These are phyloP conservation scores for Scytalopus superciliaris DNA, from an alignment of 2,113 vertebrate species.

Conservation along the genomic window DNA sequence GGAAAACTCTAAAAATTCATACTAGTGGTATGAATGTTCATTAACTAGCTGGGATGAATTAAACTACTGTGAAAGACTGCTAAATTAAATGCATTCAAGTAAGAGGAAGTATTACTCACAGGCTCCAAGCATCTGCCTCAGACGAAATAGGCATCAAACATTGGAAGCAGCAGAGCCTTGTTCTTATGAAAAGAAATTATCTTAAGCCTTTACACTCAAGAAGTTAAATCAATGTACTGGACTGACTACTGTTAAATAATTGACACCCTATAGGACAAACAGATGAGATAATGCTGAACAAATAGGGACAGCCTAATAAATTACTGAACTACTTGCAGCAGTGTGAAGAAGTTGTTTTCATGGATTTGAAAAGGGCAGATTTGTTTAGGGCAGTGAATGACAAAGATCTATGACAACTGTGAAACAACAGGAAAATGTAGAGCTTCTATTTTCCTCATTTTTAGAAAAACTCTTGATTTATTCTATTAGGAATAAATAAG, in stretches of 20 bases:
- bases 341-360: background rate
- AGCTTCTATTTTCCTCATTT: background rate
- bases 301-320: background rate
- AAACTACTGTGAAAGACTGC: constrained; percentile 4
- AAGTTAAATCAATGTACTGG: background rate
- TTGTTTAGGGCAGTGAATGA: background rate
- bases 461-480: background rate
- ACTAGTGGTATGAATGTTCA: background rate
- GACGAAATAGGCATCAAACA: background rate
- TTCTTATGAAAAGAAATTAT: background rate
- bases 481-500: background rate
- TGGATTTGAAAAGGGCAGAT: background rate
- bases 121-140: background rate
- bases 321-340: background rate
- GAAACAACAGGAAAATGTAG: background rate
- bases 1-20: background rate
- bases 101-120: constrained; percentile 6
- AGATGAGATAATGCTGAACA: constrained; percentile 7
- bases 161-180: background rate
- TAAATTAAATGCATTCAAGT: background rate
- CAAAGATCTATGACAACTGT: background rate
- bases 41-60: constrained; percentile 1
- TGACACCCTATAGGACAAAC: background rate
- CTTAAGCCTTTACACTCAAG: background rate
- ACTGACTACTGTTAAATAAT: background rate